phyloP scores from a whole-genome alignment of 2,113 vertebrate species.

The Erythrolamprus reginae region DNA sequence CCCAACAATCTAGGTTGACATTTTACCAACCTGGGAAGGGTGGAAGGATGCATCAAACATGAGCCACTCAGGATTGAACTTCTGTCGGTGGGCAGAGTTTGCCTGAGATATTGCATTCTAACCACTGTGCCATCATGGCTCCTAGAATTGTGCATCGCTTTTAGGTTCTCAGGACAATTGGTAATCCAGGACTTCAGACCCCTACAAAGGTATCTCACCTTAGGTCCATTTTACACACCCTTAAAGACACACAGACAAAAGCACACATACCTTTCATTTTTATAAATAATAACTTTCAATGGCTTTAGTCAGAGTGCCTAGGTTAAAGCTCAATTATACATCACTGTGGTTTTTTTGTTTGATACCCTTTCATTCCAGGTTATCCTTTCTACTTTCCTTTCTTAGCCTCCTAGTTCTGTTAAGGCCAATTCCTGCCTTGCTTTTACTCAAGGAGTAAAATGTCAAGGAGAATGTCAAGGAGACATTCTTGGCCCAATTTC shows the following conservation, averaged over 20 bases:
- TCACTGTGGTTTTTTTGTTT: not conserved
- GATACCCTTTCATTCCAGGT: not conserved
- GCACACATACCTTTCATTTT: not conserved
- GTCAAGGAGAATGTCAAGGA: too few relatives aligned
- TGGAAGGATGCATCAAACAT: not conserved
- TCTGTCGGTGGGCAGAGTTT: not conserved
- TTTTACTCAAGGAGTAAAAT: too few relatives aligned
- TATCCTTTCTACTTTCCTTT: not conserved
- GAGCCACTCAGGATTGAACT: not conserved
- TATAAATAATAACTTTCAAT: not conserved
- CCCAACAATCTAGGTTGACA: too few relatives aligned
- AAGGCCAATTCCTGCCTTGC: not conserved
- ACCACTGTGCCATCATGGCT: not conserved
- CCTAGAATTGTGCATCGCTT: not conserved
- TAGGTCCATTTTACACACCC: not conserved
- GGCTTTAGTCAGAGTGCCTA: not conserved
- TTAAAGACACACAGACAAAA: too few relatives aligned
- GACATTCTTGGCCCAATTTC: too few relatives aligned
- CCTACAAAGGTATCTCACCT: not conserved
- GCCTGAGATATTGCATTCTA: not conserved
- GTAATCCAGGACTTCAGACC: not conserved
- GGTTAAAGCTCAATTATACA: not conserved
- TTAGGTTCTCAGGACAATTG: too few relatives aligned
- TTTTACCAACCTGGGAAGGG: not conserved
- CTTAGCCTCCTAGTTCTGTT: not conserved